Evolutionary conservation across 1,140 invertebrate species (phyloP).

Genomic region (Danaus melanippus): DNA sequence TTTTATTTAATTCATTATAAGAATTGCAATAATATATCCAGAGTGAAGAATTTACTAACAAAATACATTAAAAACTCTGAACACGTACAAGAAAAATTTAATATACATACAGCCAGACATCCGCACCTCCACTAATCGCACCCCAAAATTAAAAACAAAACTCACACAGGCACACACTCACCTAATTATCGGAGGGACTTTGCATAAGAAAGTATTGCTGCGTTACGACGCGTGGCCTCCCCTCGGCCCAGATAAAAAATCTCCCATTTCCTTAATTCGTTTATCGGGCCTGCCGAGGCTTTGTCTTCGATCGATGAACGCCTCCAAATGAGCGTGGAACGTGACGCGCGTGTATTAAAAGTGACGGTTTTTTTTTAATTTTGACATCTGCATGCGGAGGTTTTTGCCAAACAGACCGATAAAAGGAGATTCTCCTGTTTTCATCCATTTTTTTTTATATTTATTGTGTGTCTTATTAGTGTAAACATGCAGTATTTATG

Average conservation of each 20-base stretch:
- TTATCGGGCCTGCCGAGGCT: slow-evolving; percentile 65
- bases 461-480: too few relatives aligned
- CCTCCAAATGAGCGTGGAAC: slow-evolving; percentile 62
- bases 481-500: too few relatives aligned
- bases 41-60: too few relatives aligned
- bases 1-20: too few relatives aligned
- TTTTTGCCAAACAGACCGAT: too few relatives aligned
- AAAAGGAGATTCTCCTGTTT: too few relatives aligned
- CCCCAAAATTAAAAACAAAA: slow-evolving; percentile 56
- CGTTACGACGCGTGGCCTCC: slow-evolving; percentile 63
- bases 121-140: slow-evolving; percentile 20
- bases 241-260: slow-evolving; percentile 67
- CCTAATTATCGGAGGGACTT: slow-evolving; percentile 68
- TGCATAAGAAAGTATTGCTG: slow-evolving; percentile 70
- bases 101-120: too few relatives aligned
- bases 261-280: slow-evolving; percentile 72
- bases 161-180: slow-evolving; percentile 38
- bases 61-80: too few relatives aligned
- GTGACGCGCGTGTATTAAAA: slow-evolving; percentile 63
- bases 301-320: slow-evolving; percentile 70
- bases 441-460: too few relatives aligned
- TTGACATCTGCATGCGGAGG: too few relatives aligned
- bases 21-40: too few relatives aligned
- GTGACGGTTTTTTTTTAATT: slow-evolving; percentile 29
- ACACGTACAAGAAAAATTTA: too few relatives aligned